Conservation (phyloP, 2,113 vertebrate genomes). For the Carassius carassius region DNA sequence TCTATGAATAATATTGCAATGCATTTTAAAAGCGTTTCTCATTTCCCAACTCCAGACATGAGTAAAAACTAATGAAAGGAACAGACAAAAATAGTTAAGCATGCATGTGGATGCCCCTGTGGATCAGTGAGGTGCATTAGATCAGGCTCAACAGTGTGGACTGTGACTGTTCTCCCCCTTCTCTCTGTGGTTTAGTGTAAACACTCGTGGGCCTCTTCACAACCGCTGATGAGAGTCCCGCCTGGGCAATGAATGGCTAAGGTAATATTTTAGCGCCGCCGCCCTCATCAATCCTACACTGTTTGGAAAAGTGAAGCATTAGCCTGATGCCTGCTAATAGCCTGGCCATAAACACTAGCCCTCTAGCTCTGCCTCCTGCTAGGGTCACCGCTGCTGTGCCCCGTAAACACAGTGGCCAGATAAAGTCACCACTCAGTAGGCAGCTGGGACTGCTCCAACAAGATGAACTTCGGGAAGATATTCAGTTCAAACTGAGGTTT, state of each 20-base stretch:
- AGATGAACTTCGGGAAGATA: conserved; percentile 42
- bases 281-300: conserved; percentile 74
- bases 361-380: conserved; percentile 52
- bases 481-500: conserved; percentile 25
- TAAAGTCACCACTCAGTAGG: conserved; percentile 42
- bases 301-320: conserved; percentile 73
- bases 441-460: conserved; percentile 57
- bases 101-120: conserved; percentile 13
- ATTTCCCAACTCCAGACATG: background rate
- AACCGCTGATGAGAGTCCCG: conserved; percentile 16
- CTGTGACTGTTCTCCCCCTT: conserved; percentile 56
- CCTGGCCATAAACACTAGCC: conserved; percentile 70
- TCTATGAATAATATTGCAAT: background rate
- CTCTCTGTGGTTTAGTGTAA: conserved; percentile 49
- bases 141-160: conserved; percentile 34
- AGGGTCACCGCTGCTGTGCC: conserved; percentile 41
- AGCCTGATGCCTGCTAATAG: conserved; percentile 68
- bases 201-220: conserved; percentile 55
- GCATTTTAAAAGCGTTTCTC: background rate
- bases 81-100: background rate
- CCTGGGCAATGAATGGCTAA: conserved; percentile 62
- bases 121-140: conserved; percentile 43
- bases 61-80: background rate
- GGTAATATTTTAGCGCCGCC: conserved; percentile 73
- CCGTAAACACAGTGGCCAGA: conserved; percentile 55